Conservation (phyloP, 2,888 invertebrate genomes). For the Agrenia bidenticulata region DNA sequence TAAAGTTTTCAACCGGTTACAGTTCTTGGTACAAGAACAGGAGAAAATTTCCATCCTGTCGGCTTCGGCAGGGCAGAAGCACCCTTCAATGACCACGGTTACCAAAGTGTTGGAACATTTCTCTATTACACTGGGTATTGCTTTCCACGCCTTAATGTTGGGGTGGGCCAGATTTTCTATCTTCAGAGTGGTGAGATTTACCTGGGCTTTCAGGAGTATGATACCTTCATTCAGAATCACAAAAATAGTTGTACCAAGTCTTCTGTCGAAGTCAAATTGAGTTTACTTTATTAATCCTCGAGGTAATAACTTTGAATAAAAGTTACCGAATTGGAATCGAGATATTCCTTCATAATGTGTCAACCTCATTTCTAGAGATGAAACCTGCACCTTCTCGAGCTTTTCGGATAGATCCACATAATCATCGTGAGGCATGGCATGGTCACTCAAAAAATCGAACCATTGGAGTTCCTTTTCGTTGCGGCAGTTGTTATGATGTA, state of each 20-base stretch:
- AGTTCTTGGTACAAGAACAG: no score
- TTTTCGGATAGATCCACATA: background rate
- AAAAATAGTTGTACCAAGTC: no score
- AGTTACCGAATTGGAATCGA: background rate
- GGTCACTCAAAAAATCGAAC: background rate
- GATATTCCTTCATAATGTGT: background rate
- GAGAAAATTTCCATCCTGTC: background rate
- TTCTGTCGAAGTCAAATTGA: no score
- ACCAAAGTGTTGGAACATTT: background rate
- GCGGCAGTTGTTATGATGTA: background rate
- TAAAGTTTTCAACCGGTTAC: no score
- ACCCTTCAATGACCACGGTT: background rate
- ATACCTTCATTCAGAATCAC: background rate
- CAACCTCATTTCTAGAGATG: background rate
- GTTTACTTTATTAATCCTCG: no score
- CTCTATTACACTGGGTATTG: background rate
- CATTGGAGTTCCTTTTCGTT: no score
- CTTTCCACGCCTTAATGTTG: background rate
- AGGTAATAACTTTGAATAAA: no score
- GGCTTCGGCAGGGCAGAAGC: background rate
- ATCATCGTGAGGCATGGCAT: background rate
- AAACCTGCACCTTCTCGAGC: no score
- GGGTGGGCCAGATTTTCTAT: background rate
- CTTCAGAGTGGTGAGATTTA: background rate
- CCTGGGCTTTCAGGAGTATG: background rate